Evolutionary conservation across 2,888 invertebrate genomes (phyloP), one percentile per base, ranked within the genome.

Genomic region (Protophormia terraenovae): DNA sequence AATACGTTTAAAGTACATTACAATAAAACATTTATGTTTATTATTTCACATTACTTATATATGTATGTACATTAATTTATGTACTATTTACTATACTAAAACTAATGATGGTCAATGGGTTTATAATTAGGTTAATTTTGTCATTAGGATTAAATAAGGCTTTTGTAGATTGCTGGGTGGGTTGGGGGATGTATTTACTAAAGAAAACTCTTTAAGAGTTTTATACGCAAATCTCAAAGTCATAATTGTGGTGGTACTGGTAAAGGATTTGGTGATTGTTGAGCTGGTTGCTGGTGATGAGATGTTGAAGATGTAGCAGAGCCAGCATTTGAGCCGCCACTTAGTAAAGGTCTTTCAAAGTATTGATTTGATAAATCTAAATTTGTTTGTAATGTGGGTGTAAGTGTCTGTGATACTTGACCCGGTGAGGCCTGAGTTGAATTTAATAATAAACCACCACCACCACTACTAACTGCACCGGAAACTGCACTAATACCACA

Each of bases 201-300:
- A 38, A 90, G 90, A 84, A 92, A 92, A 89, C 92, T 92, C 89
- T 92, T 92, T 87, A 92, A 91, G 88, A 92, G 89, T 87, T 92
- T 89, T 75, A 91, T 91, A 45, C 92, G 91, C 83, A 92, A 89
- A 88, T 92, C 92, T 92, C 93, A 92, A 87, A 92, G 92, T 92
- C 92, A 92, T 93, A 92, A 93, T 86, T 92, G 93, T 16, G 91
- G 92, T 87, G 91, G 90, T 16, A 87, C 88, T 38, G 90, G 86
- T 19, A 89, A 89, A 83, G 89, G 88, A 16, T 87, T 87, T 64
- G 87, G 86, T 64, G 87, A 38, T 41, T 87, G 88, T 53, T 83
- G 84, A 29, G 84, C 64, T 38, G 87, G 69, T 55, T 86, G 83
- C 35, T 87, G 77, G 35, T 86, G 82, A n/a, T 86, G 86, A 10